Base-by-base conservation (phyloP, 1,140 invertebrate species). In the Lepidurus apus region DNA sequence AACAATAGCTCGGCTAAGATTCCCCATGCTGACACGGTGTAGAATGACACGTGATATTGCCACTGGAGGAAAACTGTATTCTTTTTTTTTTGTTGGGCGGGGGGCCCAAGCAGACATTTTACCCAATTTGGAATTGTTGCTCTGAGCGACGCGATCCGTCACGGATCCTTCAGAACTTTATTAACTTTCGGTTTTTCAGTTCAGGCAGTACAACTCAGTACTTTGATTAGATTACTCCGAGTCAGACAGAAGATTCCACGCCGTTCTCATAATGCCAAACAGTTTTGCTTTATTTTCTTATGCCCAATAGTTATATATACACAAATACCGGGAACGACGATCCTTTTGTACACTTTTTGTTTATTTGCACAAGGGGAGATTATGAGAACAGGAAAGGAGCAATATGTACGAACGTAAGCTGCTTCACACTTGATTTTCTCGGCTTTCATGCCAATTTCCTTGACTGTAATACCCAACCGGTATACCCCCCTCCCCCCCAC, bases 371-470 rank as follows among this genome's bases (percentile, higher is more conserved):
- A 21, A 65, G 21, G 21, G 53, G 53, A 34, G 53, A 65, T 65
- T 65, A 65, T 21, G 53, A 65, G 53, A 65, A 65, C 53, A 65
- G 53, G 53, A 65, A 65, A 65, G 53, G 53, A 65, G 53, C 53
- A 65, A 65, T 65, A 65, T 17, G 21, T 34, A 21, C 53, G 53
- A 13, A 65, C 53, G 53, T 65, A 65, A 65, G 53, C 53, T 13
- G 53, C 53, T 65, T 65, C 53, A 65, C 53, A 65, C 53, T 65
- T 65, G 53, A 65, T 65, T 65, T 65, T 65, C 53, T 65, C 53
- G n/a, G 17, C 53, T 65, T 65, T 65, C 53, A 65, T 21, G 53
- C 53, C 53, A 65, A 65, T 65, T 65, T 65, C 53, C 53, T 65
- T 65, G 53, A 65, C 53, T 65, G 53, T 65, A 65, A 65, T 65